Evolutionary conservation across 2,888 invertebrate species (phyloP).

Genomic region (Parnassius mnemosyne): DNA sequence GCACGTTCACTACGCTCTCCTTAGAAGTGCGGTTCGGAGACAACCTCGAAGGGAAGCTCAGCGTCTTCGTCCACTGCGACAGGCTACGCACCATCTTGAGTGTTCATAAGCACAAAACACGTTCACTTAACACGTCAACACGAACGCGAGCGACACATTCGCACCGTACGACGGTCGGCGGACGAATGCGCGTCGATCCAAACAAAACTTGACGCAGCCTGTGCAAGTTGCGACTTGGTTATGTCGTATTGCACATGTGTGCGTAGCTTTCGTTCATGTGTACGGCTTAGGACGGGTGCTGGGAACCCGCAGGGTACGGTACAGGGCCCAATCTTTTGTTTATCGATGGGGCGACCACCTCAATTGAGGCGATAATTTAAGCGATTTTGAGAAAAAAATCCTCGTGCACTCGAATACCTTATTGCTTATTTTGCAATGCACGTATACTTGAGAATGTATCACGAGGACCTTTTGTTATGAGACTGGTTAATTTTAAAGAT

Average conservation of each 20-base stretch:
- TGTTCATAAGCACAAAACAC: constrained; percentile 73
- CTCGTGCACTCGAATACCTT: background rate
- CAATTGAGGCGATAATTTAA: constrained; percentile 24
- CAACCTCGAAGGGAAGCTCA: constrained; percentile 92
- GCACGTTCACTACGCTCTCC: constrained; percentile 83
- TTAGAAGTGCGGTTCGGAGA: constrained; percentile 90
- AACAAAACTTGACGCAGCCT: constrained; percentile 52
- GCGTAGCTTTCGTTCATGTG: constrained; percentile 27
- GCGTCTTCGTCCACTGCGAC: constrained; percentile 94
- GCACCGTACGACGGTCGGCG: constrained; percentile 55
- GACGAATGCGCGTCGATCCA: constrained; percentile 59
- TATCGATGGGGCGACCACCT: constrained; percentile 49
- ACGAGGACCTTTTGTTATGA: constrained; percentile 15
- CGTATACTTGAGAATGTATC: constrained; percentile 1
- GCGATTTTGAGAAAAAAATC: constrained; percentile 26
- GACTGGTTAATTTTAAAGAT: constrained; percentile 14
- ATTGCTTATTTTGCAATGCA: constrained; percentile 22
- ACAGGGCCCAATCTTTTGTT: constrained; percentile 55
- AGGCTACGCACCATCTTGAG: constrained; percentile 91
- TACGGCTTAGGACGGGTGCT: constrained; percentile 32
- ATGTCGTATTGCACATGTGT: constrained; percentile 28
- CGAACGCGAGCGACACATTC: constrained; percentile 51
- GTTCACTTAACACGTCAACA: constrained; percentile 53
- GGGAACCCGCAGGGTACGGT: constrained; percentile 47
- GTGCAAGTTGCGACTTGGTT: constrained; percentile 62